Evolutionary conservation across 2,888 invertebrate species (phyloP), one percentile per base, ranked within the genome.

Genomic region (Aphodius sticticus): DNA sequence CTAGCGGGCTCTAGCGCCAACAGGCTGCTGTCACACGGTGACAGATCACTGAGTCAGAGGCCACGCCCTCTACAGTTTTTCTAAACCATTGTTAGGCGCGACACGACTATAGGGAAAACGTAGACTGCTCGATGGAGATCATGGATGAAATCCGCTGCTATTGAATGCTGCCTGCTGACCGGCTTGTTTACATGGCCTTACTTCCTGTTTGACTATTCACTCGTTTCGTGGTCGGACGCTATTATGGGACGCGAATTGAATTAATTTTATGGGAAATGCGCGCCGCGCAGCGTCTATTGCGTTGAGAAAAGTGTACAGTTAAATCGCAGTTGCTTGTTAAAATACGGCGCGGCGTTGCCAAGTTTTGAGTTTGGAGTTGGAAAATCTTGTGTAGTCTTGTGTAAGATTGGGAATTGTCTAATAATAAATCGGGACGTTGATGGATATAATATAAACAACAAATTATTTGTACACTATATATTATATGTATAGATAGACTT

Each of bases 131-230:
- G n/a, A n/a, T 26, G 26, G 1, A 3, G 26, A 26, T 26, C 26
- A 26, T 53, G 12, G 53, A 53, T 5, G 53, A 12, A 7, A 53
- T 53, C 7, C 53, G 53, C 53, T 9, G 53, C 53, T 53, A 53
- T 53, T 53, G 53, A 53, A 53, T 5, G 53, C 12, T 53, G 53
- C 12, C 4, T 53, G 53, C 53, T 53, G 53, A 5, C 9, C 53
- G 53, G 12, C 53, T 53, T 53, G 53, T 53, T 53, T 53, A 53
- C 53, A 53, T 5, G 53, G 53, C 53, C 53, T 53, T 53, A 53
- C 53, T 53, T 53, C 53, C 53, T 53, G 53, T 53, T 53, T 53
- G 53, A 53, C 53, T 53, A 53, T 53, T 53, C 53, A 53, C 53
- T 53, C 53, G 53, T 53, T 53, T 53, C 53, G 53, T 53, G 7